Conservation (phyloP, 2,888 invertebrate species). For the Muschampia plurimacula region DNA sequence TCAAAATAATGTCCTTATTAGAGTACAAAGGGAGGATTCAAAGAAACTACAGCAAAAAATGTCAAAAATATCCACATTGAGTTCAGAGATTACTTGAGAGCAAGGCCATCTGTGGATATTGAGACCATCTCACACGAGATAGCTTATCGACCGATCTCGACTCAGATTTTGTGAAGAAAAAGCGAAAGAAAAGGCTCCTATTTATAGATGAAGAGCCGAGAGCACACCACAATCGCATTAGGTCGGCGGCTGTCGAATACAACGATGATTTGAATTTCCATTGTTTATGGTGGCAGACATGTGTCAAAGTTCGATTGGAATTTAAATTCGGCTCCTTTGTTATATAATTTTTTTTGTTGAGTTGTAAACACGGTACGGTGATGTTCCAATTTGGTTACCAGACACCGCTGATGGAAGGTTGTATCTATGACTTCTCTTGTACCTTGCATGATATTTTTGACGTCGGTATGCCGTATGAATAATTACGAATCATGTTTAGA, state of each 20-base stretch:
- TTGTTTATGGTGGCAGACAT: constrained; percentile 86
- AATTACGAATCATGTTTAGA: constrained; percentile 77
- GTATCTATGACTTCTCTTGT: constrained; percentile 78
- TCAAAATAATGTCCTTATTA: constrained; percentile 86
- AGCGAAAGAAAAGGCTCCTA: constrained; percentile 83
- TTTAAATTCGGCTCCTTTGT: constrained; percentile 85
- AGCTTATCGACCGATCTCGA: constrained; percentile 80
- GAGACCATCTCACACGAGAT: constrained; percentile 84
- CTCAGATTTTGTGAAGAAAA: constrained; percentile 83
- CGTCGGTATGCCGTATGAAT: constrained; percentile 80
- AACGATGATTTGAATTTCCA: constrained; percentile 85
- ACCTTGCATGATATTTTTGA: constrained; percentile 74
- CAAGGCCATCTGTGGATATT: constrained; percentile 85
- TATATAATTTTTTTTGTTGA: constrained; percentile 78
- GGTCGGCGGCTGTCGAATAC: constrained; percentile 70
- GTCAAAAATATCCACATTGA: constrained; percentile 75
- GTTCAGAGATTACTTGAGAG: constrained; percentile 76
- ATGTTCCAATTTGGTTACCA: constrained; percentile 84
- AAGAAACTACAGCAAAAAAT: constrained; percentile 81
- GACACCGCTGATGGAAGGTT: constrained; percentile 71
- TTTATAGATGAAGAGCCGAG: constrained; percentile 80
- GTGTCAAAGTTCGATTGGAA: constrained; percentile 86
- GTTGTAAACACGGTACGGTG: constrained; percentile 83
- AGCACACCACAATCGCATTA: constrained; percentile 81
- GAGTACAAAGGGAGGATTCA: constrained; percentile 79